These are phyloP conservation scores for Tetanocera ferruginea DNA, from an alignment of 2,888 invertebrate species.

Conservation along the genomic window DNA sequence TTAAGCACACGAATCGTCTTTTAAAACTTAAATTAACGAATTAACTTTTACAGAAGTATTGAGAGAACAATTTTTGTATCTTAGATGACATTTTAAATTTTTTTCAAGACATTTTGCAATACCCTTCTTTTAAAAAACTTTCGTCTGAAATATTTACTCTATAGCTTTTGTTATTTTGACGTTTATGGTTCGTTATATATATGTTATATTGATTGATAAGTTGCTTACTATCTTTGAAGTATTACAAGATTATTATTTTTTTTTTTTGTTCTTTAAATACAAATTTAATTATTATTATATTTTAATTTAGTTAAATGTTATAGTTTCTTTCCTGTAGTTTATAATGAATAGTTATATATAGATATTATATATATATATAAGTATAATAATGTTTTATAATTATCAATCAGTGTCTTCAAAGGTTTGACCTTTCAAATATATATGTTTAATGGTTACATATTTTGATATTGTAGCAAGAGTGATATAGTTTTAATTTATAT, in stretches of 20 bases:
- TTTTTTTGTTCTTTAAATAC: slow-evolving; percentile 15
- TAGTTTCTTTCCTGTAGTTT: slow-evolving; percentile 15
- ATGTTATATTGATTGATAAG: background rate
- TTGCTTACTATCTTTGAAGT: slow-evolving; percentile 17
- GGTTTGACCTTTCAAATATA: slow-evolving; percentile 21
- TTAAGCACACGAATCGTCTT: too few relatives aligned
- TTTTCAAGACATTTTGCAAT: background rate
- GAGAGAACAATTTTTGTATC: background rate
- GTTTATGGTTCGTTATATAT: background rate
- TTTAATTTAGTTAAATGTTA: slow-evolving; percentile 22
- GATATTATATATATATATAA: slow-evolving; percentile 6
- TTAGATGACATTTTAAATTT: background rate
- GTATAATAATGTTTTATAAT: slow-evolving; percentile 15
- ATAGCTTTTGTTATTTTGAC: too few relatives aligned
- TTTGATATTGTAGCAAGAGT: slow-evolving; percentile 21
- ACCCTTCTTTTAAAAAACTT: too few relatives aligned
- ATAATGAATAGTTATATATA: background rate
- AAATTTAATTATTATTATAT: slow-evolving; percentile 22
- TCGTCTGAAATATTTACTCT: too few relatives aligned
- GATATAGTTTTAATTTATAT: slow-evolving; percentile 13
- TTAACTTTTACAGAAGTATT: background rate
- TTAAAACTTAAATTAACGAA: too few relatives aligned
- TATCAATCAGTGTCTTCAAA: slow-evolving; percentile 29
- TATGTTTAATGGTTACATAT: slow-evolving; percentile 30
- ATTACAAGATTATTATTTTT: slow-evolving; percentile 14